Base-by-base conservation (phyloP, 2,797 vertebrate species). In the Liasis olivaceus region DNA sequence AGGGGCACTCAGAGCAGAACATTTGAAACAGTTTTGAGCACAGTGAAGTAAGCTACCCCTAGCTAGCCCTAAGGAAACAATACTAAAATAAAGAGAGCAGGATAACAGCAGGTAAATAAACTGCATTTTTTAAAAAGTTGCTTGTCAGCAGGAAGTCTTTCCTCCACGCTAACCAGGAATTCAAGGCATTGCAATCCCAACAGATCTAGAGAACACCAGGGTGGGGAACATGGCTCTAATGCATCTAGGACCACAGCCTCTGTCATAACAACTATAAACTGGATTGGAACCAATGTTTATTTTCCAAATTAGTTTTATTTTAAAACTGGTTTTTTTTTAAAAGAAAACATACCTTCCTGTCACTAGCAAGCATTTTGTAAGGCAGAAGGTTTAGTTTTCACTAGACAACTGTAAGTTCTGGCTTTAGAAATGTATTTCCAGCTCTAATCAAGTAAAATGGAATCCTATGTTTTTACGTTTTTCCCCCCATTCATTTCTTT, bases 281-380 rank as follows among this genome's bases (percentile, higher is more conserved):
- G 58, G 58, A n/a, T 24, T 63, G 28, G 36, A 63, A 42, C 66
- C 42, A n/a, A 47, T 0, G 36, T 59, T 72, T 47, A 36, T 47
- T 87, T 72, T 47, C 31, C 69, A 22, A 87, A 87, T 51, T 62
- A 11, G 2, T 60, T 51, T 69, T 47, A 91, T n/a, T 59, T 12
- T 66, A 87, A 64, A 87, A 24, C 31, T 7, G 56, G 28, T 13
- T 9, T 26, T 64, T 2, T 0, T 89, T 17, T 20, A 36, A 81
- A 81, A 81, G 22, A 12, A 91, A 51, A 63, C 85, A 8, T 69
- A 69, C n/a, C 0, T 42, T 87, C 91, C 56, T 42, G 1, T 26
- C 22, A 22, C 2, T 86, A 93, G 94, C 94, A 94, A 86, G 51
- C 58, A 47, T 22, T 28, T 87, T 15, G 84, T 90, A 60, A 93